These are phyloP conservation scores for Anguilla obscura DNA, from an alignment of 2,797 vertebrate species.

Conservation along the genomic window DNA sequence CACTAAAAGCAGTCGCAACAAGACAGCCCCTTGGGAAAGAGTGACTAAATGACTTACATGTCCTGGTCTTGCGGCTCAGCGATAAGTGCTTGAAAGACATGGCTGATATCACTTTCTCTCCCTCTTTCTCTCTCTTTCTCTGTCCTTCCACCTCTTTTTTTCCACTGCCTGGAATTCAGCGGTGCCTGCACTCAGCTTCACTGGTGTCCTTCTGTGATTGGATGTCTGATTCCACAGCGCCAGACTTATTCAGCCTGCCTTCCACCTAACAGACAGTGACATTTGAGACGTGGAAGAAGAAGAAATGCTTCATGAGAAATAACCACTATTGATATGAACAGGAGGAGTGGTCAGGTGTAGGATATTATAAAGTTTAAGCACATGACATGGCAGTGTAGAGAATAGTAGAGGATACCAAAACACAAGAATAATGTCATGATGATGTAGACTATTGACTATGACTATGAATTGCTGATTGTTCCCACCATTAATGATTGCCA, in stretches of 20 bases:
- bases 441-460: not conserved
- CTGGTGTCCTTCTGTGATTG: not conserved
- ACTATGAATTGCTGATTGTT: too few species aligned
- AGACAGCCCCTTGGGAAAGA: not conserved
- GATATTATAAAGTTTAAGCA: not conserved
- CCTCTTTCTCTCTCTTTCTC: not conserved
- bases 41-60: not conserved
- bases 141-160: not conserved
- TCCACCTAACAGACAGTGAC: not conserved
- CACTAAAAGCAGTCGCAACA: slow-evolving; percentile 18
- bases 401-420: not conserved
- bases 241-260: not conserved
- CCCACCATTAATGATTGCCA: too few species aligned
- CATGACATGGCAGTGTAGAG: not conserved
- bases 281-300: not conserved
- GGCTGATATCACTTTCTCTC: not conserved
- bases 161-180: not conserved
- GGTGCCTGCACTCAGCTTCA: not conserved
- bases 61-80: not conserved
- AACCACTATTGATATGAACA: not conserved
- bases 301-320: not conserved
- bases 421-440: not conserved
- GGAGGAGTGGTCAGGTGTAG: not conserved
- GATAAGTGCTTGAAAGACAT: not conserved
- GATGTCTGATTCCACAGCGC: not conserved